Base-by-base conservation (phyloP, 2,113 vertebrate genomes). In the Urocitellus parryii region DNA sequence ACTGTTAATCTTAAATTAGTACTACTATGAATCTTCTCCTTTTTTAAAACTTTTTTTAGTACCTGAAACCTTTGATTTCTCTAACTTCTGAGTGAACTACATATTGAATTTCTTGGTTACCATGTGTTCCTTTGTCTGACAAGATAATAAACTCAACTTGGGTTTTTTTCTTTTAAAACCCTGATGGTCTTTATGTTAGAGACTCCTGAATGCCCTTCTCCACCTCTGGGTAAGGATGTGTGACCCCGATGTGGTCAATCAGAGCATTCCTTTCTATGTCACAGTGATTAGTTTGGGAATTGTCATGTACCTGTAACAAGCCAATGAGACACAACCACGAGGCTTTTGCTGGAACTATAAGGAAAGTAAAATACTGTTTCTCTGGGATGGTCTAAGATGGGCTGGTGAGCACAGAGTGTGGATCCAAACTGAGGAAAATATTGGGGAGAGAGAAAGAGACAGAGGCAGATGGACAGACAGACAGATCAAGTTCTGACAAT, bases 31-130 rank as follows among this genome's bases (percentile, higher is more conserved):
- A 96, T 82, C 7, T 17, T 73, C 39, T 93, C 29, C 37, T 48
- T 87, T 93, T 53, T 51, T 51, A 0, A 51, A 45, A 45, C 48
- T 51, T 51, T 51, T 51, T 74, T 92, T 72, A 73, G 42, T 84
- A 92, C 56, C 81, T 94, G 56, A 90, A 97, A 95, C 79, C 67
- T 74, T 84, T 94, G 79, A 82, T 16, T 90, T 95, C 83, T 81
- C 63, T 58, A 82, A 22, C 8, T 45, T 45, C 34, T 83, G 73
- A 80, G 42, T 39, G 65, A 96, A 80, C 51, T 72, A 67, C 34
- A 82, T n/a, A 80, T 13, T 91, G 63, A 78, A 58, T 85, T 88
- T 95, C 56, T 90, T 87, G n/a, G 56, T 32, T 96, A 76, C 37
- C 88, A 20, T 76, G 58, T 45, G 29, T 72, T 81, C 67, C 37